Evolutionary conservation across 2,888 invertebrate species (phyloP), one percentile per base, ranked within the genome.

Genomic region (Drosophila neonasuta): DNA sequence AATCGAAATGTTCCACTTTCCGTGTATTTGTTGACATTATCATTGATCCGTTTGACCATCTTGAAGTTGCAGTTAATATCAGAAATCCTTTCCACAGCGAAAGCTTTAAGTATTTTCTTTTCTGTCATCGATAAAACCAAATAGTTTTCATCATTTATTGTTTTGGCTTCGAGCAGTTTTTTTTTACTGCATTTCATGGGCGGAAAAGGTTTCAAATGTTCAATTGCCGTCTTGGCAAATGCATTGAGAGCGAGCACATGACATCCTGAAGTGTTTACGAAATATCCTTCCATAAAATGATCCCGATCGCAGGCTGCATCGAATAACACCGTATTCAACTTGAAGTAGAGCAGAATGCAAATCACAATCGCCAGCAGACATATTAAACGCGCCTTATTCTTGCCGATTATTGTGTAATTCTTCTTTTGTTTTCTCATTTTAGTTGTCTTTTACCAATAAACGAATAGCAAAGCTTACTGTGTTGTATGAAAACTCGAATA

Each of bases 201-300:
- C 24, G 48, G 3, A 2, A 67, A 0, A 0, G 6, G 29, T 6
- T 52, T 24, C 0, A 49, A 6, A 6, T 52, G 41, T 0, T 1
- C 3, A 3, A 44, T 1, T 0, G 55, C 24, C 1, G 5, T 13
- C 32, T 34, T 48, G 2, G 62, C 17, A n/a, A 36, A 11, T 0
- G 73, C 65, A 30, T 55, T 64, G 6, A 74, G 3, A 0, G 73
- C 74, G 2, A 20, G 15, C 1, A 80, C 42, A 1, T 42, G 68
- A 8, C 79, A 79, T 1, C 77, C 76, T 1, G 69, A 45, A 6
- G 64, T 78, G 7, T 81, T 68, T 5, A 80, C 67, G 29, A 81
- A 67, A 11, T 68, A 76, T 5, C 68, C 65, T 7, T 42, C 20
- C 0, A 55, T 8, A 1, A 39, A 8, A 6, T 13, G 30, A 2